Conservation (phyloP, 2,797 vertebrate genomes). For the Darevskia mixta region DNA sequence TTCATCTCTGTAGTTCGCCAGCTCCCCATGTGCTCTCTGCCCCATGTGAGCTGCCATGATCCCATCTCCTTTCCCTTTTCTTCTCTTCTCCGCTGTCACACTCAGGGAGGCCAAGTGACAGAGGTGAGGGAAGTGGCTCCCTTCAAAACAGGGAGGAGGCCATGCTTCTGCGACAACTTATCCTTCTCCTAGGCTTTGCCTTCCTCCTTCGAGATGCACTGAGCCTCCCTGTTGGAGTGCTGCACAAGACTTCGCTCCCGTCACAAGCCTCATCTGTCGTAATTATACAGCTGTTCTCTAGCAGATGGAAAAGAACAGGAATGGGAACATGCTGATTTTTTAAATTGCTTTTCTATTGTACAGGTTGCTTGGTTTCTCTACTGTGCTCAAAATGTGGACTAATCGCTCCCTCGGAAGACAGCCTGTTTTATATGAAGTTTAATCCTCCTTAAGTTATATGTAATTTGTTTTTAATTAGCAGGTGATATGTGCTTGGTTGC, state of each 20-base stretch:
- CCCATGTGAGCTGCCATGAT: not conserved
- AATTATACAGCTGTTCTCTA: not conserved
- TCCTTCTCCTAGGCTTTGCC: not conserved
- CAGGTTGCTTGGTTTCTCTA: not conserved
- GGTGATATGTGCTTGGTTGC: conserved; percentile 35
- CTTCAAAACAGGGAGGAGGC: not conserved
- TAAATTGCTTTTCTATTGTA: not conserved
- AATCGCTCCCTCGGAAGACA: not conserved
- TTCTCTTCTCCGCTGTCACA: not conserved
- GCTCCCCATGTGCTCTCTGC: too few species aligned
- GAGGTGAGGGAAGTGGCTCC: not conserved
- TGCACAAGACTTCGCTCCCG: not conserved
- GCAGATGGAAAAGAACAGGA: not conserved
- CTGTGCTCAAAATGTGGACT: not conserved
- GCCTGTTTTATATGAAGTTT: conserved; percentile 44
- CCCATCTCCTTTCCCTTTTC: too few species aligned
- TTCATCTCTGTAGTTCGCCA: too few species aligned
- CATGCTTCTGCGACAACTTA: not conserved
- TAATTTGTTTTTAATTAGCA: conserved; percentile 49
- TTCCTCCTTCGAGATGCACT: not conserved
- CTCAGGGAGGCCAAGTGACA: not conserved
- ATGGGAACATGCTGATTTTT: not conserved
- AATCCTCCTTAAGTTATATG: conserved; percentile 58
- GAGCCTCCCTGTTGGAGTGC: not conserved
- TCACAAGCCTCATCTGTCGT: not conserved